These are phyloP conservation scores for Saccopteryx bilineata DNA, from an alignment of 2,113 vertebrate genomes.

Conservation along the genomic window DNA sequence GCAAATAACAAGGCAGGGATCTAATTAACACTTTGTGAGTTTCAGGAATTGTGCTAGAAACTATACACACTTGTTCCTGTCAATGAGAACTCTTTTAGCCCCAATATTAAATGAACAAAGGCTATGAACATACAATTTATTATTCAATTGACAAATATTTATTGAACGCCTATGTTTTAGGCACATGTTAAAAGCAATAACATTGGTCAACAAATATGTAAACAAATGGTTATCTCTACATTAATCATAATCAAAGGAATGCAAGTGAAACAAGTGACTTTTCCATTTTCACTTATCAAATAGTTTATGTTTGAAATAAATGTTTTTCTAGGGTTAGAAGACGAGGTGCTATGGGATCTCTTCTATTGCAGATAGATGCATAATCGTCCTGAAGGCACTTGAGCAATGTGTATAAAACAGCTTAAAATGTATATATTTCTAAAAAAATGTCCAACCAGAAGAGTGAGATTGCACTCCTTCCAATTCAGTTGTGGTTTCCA, in stretches of 20 bases:
- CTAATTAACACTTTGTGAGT: constrained; percentile 38
- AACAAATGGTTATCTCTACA: not conserved
- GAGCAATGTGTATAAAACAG: not conserved
- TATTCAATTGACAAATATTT: constrained; percentile 8
- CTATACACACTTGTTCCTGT: not conserved
- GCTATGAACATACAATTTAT: not conserved
- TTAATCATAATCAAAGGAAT: constrained; percentile 13
- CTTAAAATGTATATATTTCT: not conserved
- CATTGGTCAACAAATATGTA: not conserved
- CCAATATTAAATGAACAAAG: constrained; percentile 12
- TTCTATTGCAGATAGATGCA: not conserved
- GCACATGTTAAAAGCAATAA: not conserved
- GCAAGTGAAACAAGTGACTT: not conserved
- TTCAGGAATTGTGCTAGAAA: not conserved
- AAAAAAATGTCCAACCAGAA: not conserved
- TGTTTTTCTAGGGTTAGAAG: not conserved
- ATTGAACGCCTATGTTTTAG: not conserved
- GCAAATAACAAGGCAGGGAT: not conserved
- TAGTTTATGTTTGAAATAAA: constrained; percentile 39
- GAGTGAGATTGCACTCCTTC: not conserved
- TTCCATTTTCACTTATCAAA: not conserved
- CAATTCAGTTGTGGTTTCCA: not conserved
- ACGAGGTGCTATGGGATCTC: not conserved
- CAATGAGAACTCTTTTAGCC: constrained; percentile 39
- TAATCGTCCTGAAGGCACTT: constrained; percentile 1